Evolutionary conservation across 2,888 invertebrate species (phyloP).

Genomic region (Erebia epiphron): DNA sequence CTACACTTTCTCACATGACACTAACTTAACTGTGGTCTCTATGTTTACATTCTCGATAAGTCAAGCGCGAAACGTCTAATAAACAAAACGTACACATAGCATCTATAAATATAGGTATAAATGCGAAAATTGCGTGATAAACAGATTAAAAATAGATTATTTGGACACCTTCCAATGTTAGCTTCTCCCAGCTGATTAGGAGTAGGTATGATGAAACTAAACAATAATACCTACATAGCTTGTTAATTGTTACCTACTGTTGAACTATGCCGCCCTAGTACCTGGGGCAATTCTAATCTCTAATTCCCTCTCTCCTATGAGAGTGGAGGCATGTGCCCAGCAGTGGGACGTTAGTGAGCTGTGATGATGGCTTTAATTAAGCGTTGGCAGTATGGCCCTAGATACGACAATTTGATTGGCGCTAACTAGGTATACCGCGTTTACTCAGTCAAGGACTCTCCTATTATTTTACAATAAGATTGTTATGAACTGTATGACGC

Average conservation of each 20-base stretch:
- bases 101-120: slow-evolving; percentile 16
- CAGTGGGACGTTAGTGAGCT: too few species aligned
- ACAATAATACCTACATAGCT: slow-evolving; percentile 36
- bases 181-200: slow-evolving; percentile 39
- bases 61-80: slow-evolving; percentile 8
- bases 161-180: slow-evolving; percentile 42
- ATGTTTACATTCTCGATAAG: slow-evolving; percentile 5
- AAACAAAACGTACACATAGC: slow-evolving; percentile 8
- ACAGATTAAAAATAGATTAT: slow-evolving; percentile 36
- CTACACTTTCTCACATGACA: too few species aligned
- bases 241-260: background rate
- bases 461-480: background rate
- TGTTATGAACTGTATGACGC: too few species aligned
- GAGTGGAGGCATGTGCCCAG: too few species aligned
- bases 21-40: background rate
- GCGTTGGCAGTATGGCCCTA: too few species aligned
- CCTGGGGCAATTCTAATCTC: background rate
- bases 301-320: too few species aligned
- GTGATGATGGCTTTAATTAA: too few species aligned
- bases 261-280: background rate
- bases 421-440: background rate
- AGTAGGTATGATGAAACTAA: slow-evolving; percentile 41
- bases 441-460: background rate
- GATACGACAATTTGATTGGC: too few species aligned
- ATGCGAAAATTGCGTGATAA: slow-evolving; percentile 35